Base-by-base conservation (phyloP, 2,797 vertebrate genomes). In the Todus mexicanus region DNA sequence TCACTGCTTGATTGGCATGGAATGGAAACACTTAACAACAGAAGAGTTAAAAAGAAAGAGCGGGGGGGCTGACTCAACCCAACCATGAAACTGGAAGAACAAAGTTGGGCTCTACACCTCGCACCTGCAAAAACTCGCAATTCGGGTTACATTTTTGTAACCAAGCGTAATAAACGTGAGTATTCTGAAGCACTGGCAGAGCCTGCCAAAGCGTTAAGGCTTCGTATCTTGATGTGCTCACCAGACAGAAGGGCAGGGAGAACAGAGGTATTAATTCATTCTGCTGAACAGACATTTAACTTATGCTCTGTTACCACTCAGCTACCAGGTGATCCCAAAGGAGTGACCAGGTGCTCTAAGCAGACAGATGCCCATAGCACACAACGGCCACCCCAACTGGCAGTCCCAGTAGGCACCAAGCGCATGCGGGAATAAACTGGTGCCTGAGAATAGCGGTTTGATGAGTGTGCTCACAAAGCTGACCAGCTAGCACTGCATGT, bases 1-100 rank as follows among this genome's bases (percentile, higher is more conserved):
- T 6, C 2, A 0, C 33, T 57, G 43, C 33, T 80, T 0, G 1
- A 33, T 1, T 63, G 53, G 50, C 23, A 31, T 0, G 1, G 12
- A 78, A 75, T 35, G 16, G 74, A 88, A 84, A 84, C 12, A 64
- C 1, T 7, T 22, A 72, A 61, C 21, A 10, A 3, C 11, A 45
- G 35, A 79, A 26, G 38, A 78, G 29, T 45, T 37, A 78, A 69
- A 43, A 60, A 68, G 17, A 29, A 6, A 66, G 48, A 53, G n/a
- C 18, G 4, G 9, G 17, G 16, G 27, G 40, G 40, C 38, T 82
- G 26, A 82, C 35, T 73, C 74, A 84, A 48, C 8, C 9, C 18
- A 57, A 43, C 10, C 47, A 78, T 0, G 5, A 63, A 75, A 70
- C n/a, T 43, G 45, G 60, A 54, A 65, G 37, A 76, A 18, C 10